Evolutionary conservation across 2,888 invertebrate genomes (phyloP), one percentile per base, ranked within the genome.

Genomic region (Heliconius aoede): DNA sequence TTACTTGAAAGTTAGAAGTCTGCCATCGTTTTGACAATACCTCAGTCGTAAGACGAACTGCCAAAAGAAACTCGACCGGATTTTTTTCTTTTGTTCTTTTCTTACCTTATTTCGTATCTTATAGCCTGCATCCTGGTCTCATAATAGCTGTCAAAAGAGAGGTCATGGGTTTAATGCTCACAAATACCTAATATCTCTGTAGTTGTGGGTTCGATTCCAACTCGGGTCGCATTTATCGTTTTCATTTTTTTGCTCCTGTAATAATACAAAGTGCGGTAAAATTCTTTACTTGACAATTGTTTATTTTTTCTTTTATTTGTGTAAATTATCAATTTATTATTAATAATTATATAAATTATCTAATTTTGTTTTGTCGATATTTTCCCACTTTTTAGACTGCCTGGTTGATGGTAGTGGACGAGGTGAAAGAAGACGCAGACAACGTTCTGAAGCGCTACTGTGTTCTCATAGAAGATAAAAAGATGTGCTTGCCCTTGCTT

Each of bases 1-100:
- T 65, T 36, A 65, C 74, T 74, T 26, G 40, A 61, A 24, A 67
- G 73, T 65, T 65, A 36, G 60, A 15, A 60, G 11, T n/a, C n/a
- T 24, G 24, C 36, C 36, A 4, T 65, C 65, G 36, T 65, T 65
- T 65, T 36, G 65, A 65, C 65, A 65, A 65, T 36, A 36, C 65
- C 36, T 65, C 65, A 24, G 65, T 65, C 65, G 36, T 65, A 65
- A 65, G 65, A 65, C 36, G 32, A 40, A 65, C 15, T 40, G 24
- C 36, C 3, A 65, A 40, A 36, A 65, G 36, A 65, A 40, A 65
- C 7, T 65, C 65, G 24, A 36, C 36, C 65, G 36, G 65, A 24
- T 7, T 24, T 65, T 65, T 26, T 24, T 36, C 13, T 51, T 60
- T 36, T 40, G 61, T 72, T 60, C 24, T 24, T 40, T 72, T 72